A percentile compares a stretch with the other conserved stretches of the same genome.
Conservation (phyloP, 2,113 vertebrate species). For the Nicator chloris region DNA sequence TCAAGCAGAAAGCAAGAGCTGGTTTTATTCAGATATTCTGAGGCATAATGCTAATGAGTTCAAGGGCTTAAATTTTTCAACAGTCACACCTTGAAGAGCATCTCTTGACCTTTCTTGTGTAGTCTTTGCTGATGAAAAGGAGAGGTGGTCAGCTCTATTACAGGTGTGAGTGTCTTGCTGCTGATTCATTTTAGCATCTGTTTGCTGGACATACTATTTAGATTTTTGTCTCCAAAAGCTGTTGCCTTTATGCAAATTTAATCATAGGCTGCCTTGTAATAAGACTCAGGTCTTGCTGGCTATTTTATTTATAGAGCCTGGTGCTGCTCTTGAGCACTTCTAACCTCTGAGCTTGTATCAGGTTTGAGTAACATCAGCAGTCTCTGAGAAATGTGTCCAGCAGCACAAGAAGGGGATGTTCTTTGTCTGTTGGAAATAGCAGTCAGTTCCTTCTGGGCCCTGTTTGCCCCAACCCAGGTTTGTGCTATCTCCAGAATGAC, state of each 20-base stretch:
- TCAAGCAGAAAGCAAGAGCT: neutral
- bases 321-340: neutral
- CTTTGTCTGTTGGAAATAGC: neutral
- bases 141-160: neutral
- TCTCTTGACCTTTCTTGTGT: neutral
- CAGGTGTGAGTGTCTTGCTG: neutral
- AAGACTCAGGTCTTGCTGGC: neutral
- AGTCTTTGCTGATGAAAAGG: neutral
- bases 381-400: neutral
- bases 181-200: neutral
- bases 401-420: neutral
- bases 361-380: neutral
- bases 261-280: accelerated
- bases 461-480: neutral
- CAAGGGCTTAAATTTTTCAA: neutral
- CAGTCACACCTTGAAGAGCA: neutral
- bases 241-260: neutral
- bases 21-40: neutral
- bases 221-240: neutral
- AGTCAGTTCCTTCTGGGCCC: neutral
- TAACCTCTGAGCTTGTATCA: neutral
- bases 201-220: neutral
- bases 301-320: neutral
- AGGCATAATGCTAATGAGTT: neutral
- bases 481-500: neutral